A percentile compares a stretch with the other conserved stretches of the same genome.
phyloP scores from a whole-genome alignment of 2,113 vertebrate species.

The Ancistrus triradiatus region DNA sequence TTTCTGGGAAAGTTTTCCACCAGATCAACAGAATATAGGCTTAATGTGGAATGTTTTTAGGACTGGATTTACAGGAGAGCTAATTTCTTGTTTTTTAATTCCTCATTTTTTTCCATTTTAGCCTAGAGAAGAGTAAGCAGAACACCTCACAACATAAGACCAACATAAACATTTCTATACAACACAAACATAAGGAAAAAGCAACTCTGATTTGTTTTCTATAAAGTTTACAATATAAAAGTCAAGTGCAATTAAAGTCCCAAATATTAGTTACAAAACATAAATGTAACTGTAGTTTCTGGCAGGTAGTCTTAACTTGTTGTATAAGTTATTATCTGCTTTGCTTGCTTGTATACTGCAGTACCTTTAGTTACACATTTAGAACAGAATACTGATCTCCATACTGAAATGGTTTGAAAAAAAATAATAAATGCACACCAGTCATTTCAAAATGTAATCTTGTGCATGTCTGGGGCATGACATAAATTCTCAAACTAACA shows the following conservation, averaged over 20 bases:
- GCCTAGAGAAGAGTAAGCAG: slow-evolving; percentile 30
- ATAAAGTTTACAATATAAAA: slow-evolving; percentile 72
- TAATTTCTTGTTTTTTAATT: too few species aligned
- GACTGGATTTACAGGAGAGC: slow-evolving; percentile 1
- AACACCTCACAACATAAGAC: slow-evolving; percentile 32
- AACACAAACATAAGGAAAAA: slow-evolving; percentile 59
- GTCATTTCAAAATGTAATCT: slow-evolving; percentile 43
- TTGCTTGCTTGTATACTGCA: slow-evolving; percentile 7
- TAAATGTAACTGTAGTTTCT: slow-evolving; percentile 66
- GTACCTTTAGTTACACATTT: slow-evolving; percentile 32
- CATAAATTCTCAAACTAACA: slow-evolving; percentile 34
- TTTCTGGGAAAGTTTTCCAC: too few species aligned
- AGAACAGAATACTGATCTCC: slow-evolving; percentile 7
- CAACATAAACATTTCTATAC: slow-evolving; percentile 60
- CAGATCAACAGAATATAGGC: too few species aligned
- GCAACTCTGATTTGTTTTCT: slow-evolving; percentile 49
- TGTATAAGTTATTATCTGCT: slow-evolving; percentile 37
- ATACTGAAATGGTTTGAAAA: slow-evolving; percentile 35
- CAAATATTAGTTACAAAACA: slow-evolving; percentile 75
- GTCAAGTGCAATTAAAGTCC: slow-evolving; percentile 80
- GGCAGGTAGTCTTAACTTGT: slow-evolving; percentile 65
- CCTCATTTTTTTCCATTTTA: slow-evolving; percentile 27
- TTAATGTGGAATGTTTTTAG: too few species aligned
- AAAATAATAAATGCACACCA: slow-evolving; percentile 58
- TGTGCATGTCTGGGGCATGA: slow-evolving; percentile 53